A percentile compares a stretch with the other conserved stretches of the same genome.
These are phyloP conservation scores for Salvelinus fontinalis DNA, from an alignment of 2,113 vertebrate genomes.

Conservation along the genomic window DNA sequence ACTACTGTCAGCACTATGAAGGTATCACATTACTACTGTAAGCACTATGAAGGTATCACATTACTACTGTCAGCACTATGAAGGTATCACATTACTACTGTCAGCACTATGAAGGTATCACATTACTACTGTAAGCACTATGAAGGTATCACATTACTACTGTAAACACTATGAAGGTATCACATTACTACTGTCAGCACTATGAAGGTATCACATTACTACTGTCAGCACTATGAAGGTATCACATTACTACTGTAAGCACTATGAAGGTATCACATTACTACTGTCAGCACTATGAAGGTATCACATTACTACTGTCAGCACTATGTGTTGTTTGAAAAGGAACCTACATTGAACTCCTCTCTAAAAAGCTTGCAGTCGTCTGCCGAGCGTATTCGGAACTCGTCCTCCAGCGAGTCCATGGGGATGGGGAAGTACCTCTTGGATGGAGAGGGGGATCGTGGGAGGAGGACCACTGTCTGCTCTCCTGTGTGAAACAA, in stretches of 20 bases:
- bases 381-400: constrained; percentile 83
- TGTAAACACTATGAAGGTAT: too few species aligned
- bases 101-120: too few species aligned
- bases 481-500: constrained; percentile 84
- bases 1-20: too few species aligned
- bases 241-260: not conserved
- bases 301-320: not conserved
- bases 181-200: not conserved
- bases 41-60: too few species aligned
- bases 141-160: too few species aligned
- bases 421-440: constrained; percentile 88
- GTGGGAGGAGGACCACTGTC: constrained; percentile 88
- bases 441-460: constrained; percentile 87
- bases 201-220: too few species aligned
- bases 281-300: too few species aligned
- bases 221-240: too few species aligned
- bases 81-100: not conserved
- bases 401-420: constrained; percentile 86
- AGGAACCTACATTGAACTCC: constrained; percentile 75
- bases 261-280: too few species aligned
- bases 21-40: not conserved
- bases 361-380: constrained; percentile 76
- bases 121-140: not conserved
- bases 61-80: too few species aligned
- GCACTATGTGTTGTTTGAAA: constrained; percentile 58